phyloP scores from a whole-genome alignment of 1,140 invertebrate species.

The Bombus confusus region DNA sequence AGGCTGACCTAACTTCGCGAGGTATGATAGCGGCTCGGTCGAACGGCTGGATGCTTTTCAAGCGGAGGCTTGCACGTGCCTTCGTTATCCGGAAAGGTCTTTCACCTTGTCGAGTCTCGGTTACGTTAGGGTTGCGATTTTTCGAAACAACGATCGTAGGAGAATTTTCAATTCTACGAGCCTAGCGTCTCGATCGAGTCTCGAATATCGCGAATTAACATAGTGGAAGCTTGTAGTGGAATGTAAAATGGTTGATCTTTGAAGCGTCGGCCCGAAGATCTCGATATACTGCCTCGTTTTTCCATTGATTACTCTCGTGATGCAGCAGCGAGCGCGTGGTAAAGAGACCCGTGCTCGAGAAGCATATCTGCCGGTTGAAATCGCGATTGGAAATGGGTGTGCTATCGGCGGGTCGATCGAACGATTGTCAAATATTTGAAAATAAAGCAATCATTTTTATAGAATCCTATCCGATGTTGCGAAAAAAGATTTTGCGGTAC shows the following conservation, averaged over 20 bases:
- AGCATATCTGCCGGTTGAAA: background rate
- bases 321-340: background rate
- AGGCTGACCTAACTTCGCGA: slow-evolving; percentile 19
- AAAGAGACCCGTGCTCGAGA: background rate
- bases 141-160: background rate
- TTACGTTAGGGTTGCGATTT: background rate
- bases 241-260: background rate
- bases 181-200: accelerated
- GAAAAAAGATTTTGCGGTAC: background rate
- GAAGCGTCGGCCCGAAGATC: background rate
- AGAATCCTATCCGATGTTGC: background rate
- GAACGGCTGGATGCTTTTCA: slow-evolving; percentile 24
- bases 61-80: slow-evolving; percentile 22
- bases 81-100: slow-evolving; percentile 29
- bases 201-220: background rate
- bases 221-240: background rate
- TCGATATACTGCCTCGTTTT: background rate
- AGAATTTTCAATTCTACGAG: background rate
- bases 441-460: slow-evolving; percentile 22
- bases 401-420: background rate
- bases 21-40: background rate
- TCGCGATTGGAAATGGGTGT: background rate
- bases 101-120: slow-evolving; percentile 14
- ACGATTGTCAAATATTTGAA: slow-evolving; percentile 24
- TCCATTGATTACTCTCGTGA: background rate